Conservation (phyloP, 2,888 invertebrate genomes). For the Dryobotodes eremita region DNA sequence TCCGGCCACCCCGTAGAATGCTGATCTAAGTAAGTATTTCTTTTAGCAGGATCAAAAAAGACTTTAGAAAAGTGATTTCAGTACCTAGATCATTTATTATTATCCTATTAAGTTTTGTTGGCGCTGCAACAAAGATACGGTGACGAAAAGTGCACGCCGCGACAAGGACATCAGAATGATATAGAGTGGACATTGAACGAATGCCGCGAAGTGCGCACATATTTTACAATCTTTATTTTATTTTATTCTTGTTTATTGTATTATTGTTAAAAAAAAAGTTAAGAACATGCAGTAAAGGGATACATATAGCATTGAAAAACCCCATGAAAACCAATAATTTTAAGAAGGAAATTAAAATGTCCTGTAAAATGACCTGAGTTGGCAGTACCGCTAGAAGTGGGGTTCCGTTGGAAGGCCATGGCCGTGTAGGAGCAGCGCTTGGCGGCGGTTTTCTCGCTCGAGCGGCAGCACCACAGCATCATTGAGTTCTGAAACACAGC, state of each 20-base stretch:
- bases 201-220: not conserved
- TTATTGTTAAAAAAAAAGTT: not conserved
- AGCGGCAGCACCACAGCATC: slow-evolving; percentile 85
- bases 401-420: slow-evolving; percentile 89
- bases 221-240: not conserved
- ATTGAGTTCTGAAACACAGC: slow-evolving; percentile 91
- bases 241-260: not conserved
- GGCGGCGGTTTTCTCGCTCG: slow-evolving; percentile 59
- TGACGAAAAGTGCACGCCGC: too few species aligned
- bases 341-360: not conserved
- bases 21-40: too few species aligned
- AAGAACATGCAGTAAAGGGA: not conserved
- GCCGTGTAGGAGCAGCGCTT: slow-evolving; percentile 91
- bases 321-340: not conserved
- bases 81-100: not conserved
- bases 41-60: too few species aligned
- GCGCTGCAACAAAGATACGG: not conserved
- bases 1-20: too few species aligned
- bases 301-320: not conserved
- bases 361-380: slow-evolving; percentile 80
- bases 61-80: too few species aligned
- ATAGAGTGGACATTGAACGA: not conserved
- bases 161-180: not conserved
- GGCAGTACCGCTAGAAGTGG: slow-evolving; percentile 83
- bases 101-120: not conserved